phyloP scores from a whole-genome alignment of 2,888 invertebrate genomes.

The Yponomeuta plumbellus region DNA sequence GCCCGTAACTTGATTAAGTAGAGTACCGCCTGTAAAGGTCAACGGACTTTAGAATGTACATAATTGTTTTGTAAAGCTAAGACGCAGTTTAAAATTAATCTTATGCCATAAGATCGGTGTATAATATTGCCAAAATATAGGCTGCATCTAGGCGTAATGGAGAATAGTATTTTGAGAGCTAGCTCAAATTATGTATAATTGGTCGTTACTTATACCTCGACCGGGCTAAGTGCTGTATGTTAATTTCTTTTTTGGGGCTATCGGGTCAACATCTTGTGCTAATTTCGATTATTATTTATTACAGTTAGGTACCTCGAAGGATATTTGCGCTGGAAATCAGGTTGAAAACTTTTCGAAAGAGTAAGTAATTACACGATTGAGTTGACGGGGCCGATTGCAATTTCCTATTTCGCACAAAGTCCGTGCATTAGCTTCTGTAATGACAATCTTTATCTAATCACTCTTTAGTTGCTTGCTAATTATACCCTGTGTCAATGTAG shows the following conservation, averaged over 20 bases:
- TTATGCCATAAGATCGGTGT: not conserved
- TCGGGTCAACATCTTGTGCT: slow-evolving; percentile 19
- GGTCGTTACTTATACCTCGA: slow-evolving; percentile 18
- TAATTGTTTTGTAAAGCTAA: not conserved
- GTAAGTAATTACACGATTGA: not conserved
- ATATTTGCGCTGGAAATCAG: slow-evolving; percentile 36
- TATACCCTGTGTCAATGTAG: not conserved
- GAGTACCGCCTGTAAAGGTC: too few species aligned
- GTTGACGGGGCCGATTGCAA: not conserved
- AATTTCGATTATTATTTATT: slow-evolving; percentile 19
- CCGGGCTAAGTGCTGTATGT: slow-evolving; percentile 12
- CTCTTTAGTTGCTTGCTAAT: not conserved
- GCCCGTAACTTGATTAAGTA: too few species aligned
- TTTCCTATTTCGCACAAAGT: not conserved
- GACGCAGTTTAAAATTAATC: not conserved
- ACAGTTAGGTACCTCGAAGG: slow-evolving; percentile 34
- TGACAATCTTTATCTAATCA: not conserved
- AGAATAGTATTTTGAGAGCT: slow-evolving; percentile 4
- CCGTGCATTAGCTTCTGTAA: not conserved
- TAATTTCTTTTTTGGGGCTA: slow-evolving; percentile 27
- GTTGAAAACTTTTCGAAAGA: slow-evolving; percentile 19
- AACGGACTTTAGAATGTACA: not conserved
- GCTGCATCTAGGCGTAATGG: not conserved
- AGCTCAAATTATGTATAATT: slow-evolving; percentile 17
- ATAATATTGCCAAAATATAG: not conserved